Evolutionary conservation across 2,797 vertebrate genomes (phyloP), one percentile per base, ranked within the genome.

Genomic region (Etheostoma perlongum): DNA sequence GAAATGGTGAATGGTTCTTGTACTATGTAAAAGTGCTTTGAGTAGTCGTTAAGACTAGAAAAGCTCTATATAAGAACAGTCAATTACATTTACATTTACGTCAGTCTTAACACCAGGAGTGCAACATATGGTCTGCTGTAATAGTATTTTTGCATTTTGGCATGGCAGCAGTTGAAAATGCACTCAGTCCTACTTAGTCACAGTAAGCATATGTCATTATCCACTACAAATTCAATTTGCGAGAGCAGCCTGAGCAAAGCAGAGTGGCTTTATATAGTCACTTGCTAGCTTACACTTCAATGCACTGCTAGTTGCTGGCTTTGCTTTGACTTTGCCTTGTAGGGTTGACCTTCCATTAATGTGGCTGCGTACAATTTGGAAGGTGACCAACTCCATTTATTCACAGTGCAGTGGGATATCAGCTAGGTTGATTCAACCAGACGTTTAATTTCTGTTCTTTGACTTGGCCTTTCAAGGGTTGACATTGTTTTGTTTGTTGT

Each of bases 181-280:
- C 36, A 33, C 73, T 89, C 74, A 33, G 67, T 89, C 85, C 75
- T 72, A 57, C 72, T 83, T 53, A 44, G 78, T 85, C 74, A 82
- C 76, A 66, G 72, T 62, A 84, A 85, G 19, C 12, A 36, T 81
- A 81, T 84, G 67, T 85, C 72, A 78, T 79, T 70, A 79, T 59
- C 15, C 48, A 47, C 68, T 64, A 27, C 65, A 72, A 64, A 62
- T 82, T 87, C 49, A 67, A 72, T 88, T 87, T 65, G 54, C 74
- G 63, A 54, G 40, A 73, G 49, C 12, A 18, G 55, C 58, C 11
- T 0, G 74, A 79, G 76, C 19, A 16, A 52, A 73, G 47, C 72
- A 46, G 66, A 65, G 61, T 18, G 53, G 36, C 67, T 78, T 27
- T 75, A 40, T 67, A 21, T 21, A 72, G 61, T 78, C 15, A 46